Evolutionary conservation across 1,140 invertebrate genomes (phyloP).

Genomic region (Olivierus martensii): DNA sequence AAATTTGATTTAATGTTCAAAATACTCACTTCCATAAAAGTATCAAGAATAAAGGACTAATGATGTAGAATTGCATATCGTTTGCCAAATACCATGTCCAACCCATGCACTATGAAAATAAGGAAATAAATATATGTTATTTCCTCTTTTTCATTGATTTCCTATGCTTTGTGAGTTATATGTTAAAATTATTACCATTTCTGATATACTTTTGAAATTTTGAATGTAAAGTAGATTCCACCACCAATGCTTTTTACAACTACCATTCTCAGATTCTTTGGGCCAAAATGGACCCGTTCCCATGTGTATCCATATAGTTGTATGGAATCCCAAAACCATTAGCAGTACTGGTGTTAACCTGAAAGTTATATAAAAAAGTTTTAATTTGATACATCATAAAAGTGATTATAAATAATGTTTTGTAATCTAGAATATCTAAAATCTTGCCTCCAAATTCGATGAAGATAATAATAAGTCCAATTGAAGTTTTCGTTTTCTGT

Average conservation of each 20-base stretch:
- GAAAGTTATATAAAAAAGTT: background rate
- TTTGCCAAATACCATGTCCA: conserved; percentile 30
- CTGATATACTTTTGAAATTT: conserved; percentile 7
- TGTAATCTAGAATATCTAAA: no score
- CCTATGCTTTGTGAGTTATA: background rate
- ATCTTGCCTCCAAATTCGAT: no score
- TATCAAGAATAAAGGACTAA: conserved; percentile 26
- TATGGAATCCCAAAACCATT: background rate
- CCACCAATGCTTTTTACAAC: conserved; percentile 21
- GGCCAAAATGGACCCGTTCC: conserved; percentile 10
- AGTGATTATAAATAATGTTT: no score
- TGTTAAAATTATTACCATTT: background rate
- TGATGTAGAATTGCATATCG: conserved; percentile 30
- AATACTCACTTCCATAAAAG: conserved; percentile 18
- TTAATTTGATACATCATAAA: no score
- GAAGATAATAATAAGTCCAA: no score
- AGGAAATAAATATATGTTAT: no score
- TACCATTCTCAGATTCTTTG: background rate
- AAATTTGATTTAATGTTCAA: background rate
- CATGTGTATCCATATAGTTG: background rate
- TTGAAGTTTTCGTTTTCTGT: no score
- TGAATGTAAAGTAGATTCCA: conserved; percentile 18
- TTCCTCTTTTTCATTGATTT: background rate
- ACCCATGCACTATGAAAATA: conserved; percentile 48
- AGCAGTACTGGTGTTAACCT: conserved; percentile 14